A percentile compares a stretch with the other conserved stretches of the same genome.
Conservation (phyloP, 2,888 invertebrate genomes). For the Bursaphelenchus okinawaensis region DNA sequence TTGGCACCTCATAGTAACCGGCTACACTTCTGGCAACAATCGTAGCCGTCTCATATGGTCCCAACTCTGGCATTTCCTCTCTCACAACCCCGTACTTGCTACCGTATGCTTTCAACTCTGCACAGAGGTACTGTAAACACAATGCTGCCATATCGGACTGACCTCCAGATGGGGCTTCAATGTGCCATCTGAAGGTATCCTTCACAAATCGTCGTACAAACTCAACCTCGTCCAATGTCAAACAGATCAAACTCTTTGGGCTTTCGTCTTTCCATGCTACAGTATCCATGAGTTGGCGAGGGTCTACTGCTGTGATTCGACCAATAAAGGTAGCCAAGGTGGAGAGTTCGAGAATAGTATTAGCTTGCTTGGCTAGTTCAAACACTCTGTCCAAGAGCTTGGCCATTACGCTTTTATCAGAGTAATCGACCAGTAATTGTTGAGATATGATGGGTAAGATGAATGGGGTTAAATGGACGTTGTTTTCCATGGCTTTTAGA, state of each 20-base stretch:
- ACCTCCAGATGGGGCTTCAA: conserved; percentile 3
- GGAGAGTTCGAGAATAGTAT: not conserved
- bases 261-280: not conserved
- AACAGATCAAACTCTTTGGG: not conserved
- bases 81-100: not conserved
- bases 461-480: not conserved
- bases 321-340: not conserved
- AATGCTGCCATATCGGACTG: conserved; percentile 4
- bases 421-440: not conserved
- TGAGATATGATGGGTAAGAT: not conserved
- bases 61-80: not conserved
- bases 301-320: not conserved
- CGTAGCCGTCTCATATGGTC: not conserved
- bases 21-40: not conserved
- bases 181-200: conserved; percentile 5
- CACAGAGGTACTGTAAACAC: conserved; percentile 1
- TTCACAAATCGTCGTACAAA: not conserved
- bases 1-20: not conserved
- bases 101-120: not conserved
- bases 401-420: not conserved
- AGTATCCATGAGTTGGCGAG: not conserved
- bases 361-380: not conserved
- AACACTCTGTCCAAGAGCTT: not conserved
- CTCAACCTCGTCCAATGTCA: not conserved
- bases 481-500: not conserved